Evolutionary conservation across 2,888 invertebrate genomes (phyloP).

Genomic region (Ormia ochracea): DNA sequence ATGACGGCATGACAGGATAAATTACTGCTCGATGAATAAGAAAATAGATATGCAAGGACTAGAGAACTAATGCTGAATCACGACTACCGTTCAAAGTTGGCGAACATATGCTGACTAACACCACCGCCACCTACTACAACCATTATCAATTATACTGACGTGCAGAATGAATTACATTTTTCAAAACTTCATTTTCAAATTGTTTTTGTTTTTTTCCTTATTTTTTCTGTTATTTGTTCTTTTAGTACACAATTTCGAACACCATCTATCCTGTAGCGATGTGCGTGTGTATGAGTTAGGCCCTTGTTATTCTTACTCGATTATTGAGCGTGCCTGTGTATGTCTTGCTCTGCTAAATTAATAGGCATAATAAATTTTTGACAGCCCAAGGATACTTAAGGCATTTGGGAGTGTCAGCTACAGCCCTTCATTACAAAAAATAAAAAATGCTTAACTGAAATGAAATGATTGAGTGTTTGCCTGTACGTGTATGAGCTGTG

Average conservation of each 20-base stretch:
- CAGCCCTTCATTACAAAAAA: conserved; percentile 52
- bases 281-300: background rate
- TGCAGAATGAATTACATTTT: conserved; percentile 47
- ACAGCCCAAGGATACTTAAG: conserved; percentile 74
- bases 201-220: conserved; percentile 23
- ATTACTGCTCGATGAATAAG: conserved; percentile 75
- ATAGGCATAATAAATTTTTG: conserved; percentile 75
- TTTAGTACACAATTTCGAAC: conserved; percentile 33
- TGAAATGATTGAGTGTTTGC: conserved; percentile 56
- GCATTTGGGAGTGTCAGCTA: conserved; percentile 62
- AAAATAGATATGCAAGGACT: background rate
- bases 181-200: conserved; percentile 40
- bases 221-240: conserved; percentile 10
- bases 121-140: conserved; percentile 1
- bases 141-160: background rate
- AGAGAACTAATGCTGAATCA: conserved; percentile 61
- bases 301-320: conserved; percentile 20
- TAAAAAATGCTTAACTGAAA: conserved; percentile 21
- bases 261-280: conserved; percentile 49
- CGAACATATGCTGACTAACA: conserved; percentile 23
- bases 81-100: conserved; percentile 39
- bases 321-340: background rate
- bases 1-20: conserved; percentile 77
- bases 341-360: conserved; percentile 68
- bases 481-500: conserved; percentile 14